Percentiles rank a stretch among this genome's conserved stretches.
phyloP scores from a whole-genome alignment of 1,140 invertebrate species.

The Caenorhabditis latens region DNA sequence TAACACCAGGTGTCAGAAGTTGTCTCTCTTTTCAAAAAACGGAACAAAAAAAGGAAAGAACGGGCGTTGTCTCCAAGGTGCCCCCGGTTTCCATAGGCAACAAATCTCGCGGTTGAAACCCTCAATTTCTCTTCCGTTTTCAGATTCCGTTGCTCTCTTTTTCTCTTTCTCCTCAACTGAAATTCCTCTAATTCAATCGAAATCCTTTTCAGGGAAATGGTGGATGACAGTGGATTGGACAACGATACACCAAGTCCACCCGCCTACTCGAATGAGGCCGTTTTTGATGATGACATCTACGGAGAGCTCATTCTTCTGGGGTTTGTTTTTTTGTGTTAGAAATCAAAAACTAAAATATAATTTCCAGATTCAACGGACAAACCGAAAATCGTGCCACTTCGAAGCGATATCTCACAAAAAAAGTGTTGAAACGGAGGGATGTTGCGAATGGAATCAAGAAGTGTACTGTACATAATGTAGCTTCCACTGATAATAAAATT shows the following conservation, averaged over 20 bases:
- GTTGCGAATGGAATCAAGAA: conserved; percentile 74
- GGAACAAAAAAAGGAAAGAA: not conserved
- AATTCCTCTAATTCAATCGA: not conserved
- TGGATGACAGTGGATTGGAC: conserved; percentile 16
- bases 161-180: not conserved
- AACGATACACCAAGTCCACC: conserved; percentile 15
- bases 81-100: conserved; percentile 1
- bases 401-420: conserved; percentile 69
- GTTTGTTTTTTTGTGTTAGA: not conserved
- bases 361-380: conserved; percentile 62
- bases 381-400: conserved; percentile 36
- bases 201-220: not conserved
- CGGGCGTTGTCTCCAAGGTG: not conserved
- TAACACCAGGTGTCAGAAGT: not conserved
- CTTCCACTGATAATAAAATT: conserved; percentile 61
- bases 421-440: conserved; percentile 67
- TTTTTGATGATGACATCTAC: conserved; percentile 58
- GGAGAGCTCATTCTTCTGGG: conserved; percentile 67
- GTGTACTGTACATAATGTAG: conserved; percentile 62
- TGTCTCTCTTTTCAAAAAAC: not conserved
- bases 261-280: not conserved
- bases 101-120: conserved; percentile 25
- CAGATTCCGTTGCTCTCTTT: not conserved
- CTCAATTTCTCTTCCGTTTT: conserved; percentile 16
- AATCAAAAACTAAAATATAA: not conserved